Evolutionary conservation across 2,113 vertebrate species (phyloP), one percentile per base, ranked within the genome.

Genomic region (Cryptotis parvus): DNA sequence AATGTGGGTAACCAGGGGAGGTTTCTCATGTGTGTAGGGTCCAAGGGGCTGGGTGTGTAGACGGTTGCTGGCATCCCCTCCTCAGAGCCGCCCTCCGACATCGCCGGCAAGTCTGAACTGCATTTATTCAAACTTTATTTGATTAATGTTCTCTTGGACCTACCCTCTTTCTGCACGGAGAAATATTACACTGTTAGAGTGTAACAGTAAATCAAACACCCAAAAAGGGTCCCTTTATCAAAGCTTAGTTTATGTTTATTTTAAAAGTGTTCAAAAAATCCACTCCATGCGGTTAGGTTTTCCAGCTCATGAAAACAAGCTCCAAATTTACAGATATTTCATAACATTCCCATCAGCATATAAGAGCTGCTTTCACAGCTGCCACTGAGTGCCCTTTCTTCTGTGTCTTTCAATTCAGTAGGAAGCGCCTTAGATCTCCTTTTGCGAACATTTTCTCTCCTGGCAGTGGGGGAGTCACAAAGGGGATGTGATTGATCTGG

Each of bases 241-340:
- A 97, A 96, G 89, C 35, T 87, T 78, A 95, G 90, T 92, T 97
- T 93, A 87, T 97, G 94, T 95, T 97, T 97, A 95, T 92, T 95
- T 96, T 95, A 97, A 94, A 92, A 96, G 74, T 94, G 95, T 87
- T 31, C 11, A 94, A 96, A 94, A 96, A 92, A 93, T 95, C 93
- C 83, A 85, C 90, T 92, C 72, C 31, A 52, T 52, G 70, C 22
- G 9, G 91, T 93, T 92, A 84, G 73, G 63, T 92, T 95, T 92
- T 95, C 88, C 83, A 6, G 0, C 58, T 96, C 81, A 11, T 70
- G 91, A 96, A 95, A 94, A 6, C 58, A 80, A 94, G 81, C 58
- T 97, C 72, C 84, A 95, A 68, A 75, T 97, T 92, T 96, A 73
- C 87, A 96, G 89, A 85, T 92, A 95, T 96, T 96, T 93, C 94